Evolutionary conservation across 2,797 vertebrate genomes (phyloP).

Genomic region (Halcyon chelicuti): DNA sequence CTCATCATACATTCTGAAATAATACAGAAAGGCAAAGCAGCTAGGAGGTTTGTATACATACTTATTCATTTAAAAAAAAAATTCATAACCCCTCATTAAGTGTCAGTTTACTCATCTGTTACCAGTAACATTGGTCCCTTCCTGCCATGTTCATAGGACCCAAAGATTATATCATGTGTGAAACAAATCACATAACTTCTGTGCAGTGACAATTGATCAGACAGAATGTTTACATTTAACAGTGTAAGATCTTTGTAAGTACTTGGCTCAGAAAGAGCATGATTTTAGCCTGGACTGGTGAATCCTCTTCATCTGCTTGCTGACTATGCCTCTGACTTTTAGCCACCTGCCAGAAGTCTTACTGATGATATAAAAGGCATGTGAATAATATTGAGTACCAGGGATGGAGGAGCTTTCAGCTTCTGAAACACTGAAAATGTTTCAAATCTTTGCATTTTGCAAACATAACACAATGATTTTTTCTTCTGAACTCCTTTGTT

Average conservation of each 20-base stretch:
- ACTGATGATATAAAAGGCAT: neutral
- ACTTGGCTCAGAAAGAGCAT: neutral
- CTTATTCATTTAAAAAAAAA: neutral
- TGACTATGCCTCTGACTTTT: neutral
- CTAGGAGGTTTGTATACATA: neutral
- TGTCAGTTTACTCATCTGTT: neutral
- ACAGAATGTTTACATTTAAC: neutral
- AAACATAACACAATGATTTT: neutral
- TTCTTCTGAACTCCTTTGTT: neutral
- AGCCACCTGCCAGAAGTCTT: neutral
- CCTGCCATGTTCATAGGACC: neutral
- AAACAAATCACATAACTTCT: slow-evolving; percentile 9
- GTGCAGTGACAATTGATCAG: neutral
- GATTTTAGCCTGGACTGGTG: neutral
- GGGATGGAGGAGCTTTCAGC: neutral
- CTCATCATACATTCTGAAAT: neutral
- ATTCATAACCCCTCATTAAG: neutral
- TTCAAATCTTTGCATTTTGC: neutral
- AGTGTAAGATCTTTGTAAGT: neutral
- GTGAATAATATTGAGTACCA: neutral
- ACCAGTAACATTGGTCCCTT: neutral
- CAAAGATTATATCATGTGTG: neutral
- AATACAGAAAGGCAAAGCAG: slow-evolving; percentile 1
- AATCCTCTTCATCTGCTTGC: neutral
- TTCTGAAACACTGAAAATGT: neutral